These are phyloP conservation scores for Leptinotarsa lineolata DNA, from an alignment of 1,140 invertebrate genomes.

Conservation along the genomic window DNA sequence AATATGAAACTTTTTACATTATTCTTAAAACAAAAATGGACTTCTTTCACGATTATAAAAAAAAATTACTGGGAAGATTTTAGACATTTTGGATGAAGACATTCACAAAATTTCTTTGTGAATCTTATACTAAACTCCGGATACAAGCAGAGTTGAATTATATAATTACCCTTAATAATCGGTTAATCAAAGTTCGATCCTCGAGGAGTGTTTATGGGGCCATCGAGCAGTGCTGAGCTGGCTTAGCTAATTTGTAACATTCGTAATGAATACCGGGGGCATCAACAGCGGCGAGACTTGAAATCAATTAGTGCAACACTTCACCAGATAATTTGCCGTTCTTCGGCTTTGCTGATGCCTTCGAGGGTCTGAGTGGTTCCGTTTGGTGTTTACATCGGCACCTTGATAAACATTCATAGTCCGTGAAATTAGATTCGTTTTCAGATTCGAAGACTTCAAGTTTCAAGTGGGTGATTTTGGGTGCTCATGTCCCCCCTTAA, in stretches of 20 bases:
- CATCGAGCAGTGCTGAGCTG: not conserved
- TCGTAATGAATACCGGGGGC: slow-evolving; percentile 3
- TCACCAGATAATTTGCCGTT: not conserved
- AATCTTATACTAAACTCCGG: no score
- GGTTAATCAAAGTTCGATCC: not conserved
- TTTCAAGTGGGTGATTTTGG: no score
- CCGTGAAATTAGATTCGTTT: not conserved
- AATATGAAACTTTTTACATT: no score
- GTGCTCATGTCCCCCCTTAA: no score
- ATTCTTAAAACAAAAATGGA: no score
- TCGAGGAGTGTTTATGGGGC: not conserved
- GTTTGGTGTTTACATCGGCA: not conserved
- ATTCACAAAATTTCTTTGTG: no score
- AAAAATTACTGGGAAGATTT: no score
- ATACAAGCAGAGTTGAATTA: no score
- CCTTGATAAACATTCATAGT: not conserved
- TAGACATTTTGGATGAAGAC: no score
- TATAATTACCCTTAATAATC: not conserved
- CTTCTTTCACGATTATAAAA: no score
- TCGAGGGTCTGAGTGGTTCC: not conserved
- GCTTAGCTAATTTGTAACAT: not conserved
- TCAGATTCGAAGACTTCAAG: no score
- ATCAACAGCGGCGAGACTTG: not conserved
- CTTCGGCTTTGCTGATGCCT: not conserved
- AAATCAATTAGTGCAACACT: slow-evolving; percentile 8